Evolutionary conservation across 35 echinoderm and acorn worm species (phyloP), one percentile per base, ranked within the genome.

Genomic region (Anneissia japonica): DNA sequence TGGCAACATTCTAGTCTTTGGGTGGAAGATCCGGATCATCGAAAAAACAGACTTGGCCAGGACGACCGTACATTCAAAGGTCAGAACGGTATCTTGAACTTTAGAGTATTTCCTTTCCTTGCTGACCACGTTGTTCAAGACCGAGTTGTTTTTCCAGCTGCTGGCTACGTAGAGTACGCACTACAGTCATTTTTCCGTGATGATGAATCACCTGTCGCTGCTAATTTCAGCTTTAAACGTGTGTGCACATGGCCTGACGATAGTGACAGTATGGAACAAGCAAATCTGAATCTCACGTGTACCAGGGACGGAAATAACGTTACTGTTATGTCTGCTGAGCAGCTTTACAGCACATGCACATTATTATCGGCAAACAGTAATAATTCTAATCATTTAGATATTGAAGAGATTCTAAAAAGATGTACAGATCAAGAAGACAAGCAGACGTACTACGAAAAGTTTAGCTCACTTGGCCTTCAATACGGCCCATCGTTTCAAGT

Each of bases 61-160:
- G 94, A 93, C 29, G 94, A 97, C 36, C 17, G 91, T 9, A 93
- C 94, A 16, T 97, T 85, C 84, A 90, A 93, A 74, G 90, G 94
- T 38, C 90, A 97, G 73, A 83, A 90, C 79, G 94, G 94, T 3
- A 74, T 84, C 17, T 46, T 97, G 28, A 83, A 79, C 29, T 45
- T 93, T 26, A 87, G 90, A 37, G 86, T 83, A 38, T 93, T 97
- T 56, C 94, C 91, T 0, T 97, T 85, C 80, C 85, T 93, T 0
- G 79, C 31, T 38, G 94, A 97, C 45, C 82, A 92, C 28, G 32
- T 82, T 21, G 40, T 84, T 4, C 73, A 93, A 34, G 80, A 87
- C 6, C 39, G 74, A 7, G 41, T 90, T 19, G 79, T 88, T 0
- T 97, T 97, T 38, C 94, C 94, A 77, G 87, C 74, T 73, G 43